These are phyloP conservation scores for Azorinus chamasolen DNA, from an alignment of 2,888 invertebrate species.

Conservation along the genomic window DNA sequence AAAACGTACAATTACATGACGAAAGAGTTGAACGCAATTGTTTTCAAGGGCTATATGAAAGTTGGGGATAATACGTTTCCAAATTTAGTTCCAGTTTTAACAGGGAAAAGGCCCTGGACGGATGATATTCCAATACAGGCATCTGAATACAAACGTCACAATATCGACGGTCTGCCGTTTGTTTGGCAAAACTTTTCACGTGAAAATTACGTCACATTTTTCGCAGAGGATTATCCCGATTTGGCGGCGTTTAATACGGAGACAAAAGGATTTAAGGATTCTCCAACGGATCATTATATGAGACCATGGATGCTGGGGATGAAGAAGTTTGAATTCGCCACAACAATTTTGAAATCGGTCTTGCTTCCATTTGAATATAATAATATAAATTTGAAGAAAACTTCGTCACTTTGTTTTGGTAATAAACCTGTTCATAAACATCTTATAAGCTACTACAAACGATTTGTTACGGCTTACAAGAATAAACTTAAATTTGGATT, in stretches of 20 bases:
- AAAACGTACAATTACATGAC: conserved; percentile 70
- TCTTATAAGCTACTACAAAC: conserved; percentile 86
- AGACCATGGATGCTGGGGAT: conserved; percentile 68
- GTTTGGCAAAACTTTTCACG: conserved; percentile 65
- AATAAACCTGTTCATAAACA: conserved; percentile 88
- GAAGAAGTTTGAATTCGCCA: conserved; percentile 52
- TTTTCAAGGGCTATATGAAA: conserved; percentile 73
- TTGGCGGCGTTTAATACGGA: conserved; percentile 62
- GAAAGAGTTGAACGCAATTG: conserved; percentile 55
- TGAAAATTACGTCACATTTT: conserved; percentile 62
- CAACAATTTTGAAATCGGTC: conserved; percentile 53
- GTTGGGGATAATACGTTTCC: conserved; percentile 72
- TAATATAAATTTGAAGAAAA: conserved; percentile 59
- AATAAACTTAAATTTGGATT: conserved; percentile 93
- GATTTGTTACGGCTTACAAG: conserved; percentile 89
- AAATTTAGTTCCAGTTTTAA: conserved; percentile 68
- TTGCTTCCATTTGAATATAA: conserved; percentile 62
- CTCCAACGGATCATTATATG: conserved; percentile 72
- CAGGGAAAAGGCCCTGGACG: conserved; percentile 64
- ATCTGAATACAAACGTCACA: conserved; percentile 30
- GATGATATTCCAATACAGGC: conserved; percentile 46
- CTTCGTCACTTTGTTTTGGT: conserved; percentile 89
- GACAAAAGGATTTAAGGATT: conserved; percentile 57
- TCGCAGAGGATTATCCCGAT: conserved; percentile 67
- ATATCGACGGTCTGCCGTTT: conserved; percentile 60